phyloP scores from a whole-genome alignment of 2,888 invertebrate species.

The Heterodera filipjevi region DNA sequence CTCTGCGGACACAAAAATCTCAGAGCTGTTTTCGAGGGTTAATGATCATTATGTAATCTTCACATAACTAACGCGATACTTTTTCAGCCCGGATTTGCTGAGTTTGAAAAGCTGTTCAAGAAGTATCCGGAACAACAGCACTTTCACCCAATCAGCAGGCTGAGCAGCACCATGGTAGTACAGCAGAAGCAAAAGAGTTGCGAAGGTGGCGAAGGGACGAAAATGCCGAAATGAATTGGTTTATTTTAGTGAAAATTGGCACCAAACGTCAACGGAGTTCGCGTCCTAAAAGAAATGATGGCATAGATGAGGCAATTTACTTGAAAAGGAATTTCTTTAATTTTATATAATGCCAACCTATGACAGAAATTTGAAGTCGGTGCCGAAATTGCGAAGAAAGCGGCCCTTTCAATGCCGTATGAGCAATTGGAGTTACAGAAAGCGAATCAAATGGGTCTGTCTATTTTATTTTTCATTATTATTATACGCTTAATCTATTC shows the following conservation, averaged over 20 bases:
- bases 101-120: slow-evolving; percentile 12
- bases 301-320: not conserved
- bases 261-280: not conserved
- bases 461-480: not conserved
- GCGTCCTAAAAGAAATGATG: not conserved
- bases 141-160: not conserved
- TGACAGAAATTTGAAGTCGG: not conserved
- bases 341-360: not conserved
- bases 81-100: slow-evolving; percentile 20
- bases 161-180: not conserved
- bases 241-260: not conserved
- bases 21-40: slow-evolving; percentile 4
- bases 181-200: not conserved
- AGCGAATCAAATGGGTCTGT: not conserved
- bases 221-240: not conserved
- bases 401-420: not conserved
- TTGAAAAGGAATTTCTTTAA: not conserved
- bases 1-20: slow-evolving; percentile 15
- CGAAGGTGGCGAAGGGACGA: not conserved
- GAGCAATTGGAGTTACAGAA: not conserved
- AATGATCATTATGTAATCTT: not conserved
- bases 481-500: not conserved
- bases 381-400: not conserved
- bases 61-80: not conserved
- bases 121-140: slow-evolving; percentile 22